Evolutionary conservation across 2,888 invertebrate species (phyloP).

Genomic region (Koerneria pararmatus): DNA sequence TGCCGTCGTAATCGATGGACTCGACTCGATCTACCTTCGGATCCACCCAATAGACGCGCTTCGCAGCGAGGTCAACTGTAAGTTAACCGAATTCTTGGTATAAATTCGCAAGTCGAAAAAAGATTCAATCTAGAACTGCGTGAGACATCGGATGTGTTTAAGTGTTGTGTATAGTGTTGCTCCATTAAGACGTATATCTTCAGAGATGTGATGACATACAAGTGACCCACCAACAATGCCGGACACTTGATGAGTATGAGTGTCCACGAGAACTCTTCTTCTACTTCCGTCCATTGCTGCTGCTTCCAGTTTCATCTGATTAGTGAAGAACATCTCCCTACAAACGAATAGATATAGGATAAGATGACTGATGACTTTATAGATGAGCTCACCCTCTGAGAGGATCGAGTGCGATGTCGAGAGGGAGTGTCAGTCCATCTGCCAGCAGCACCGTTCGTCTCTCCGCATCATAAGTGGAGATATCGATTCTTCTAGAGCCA

Average conservation of each 20-base stretch:
- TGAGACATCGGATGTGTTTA: too few species aligned
- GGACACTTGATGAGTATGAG: slow-evolving; percentile 87
- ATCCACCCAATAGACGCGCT: slow-evolving; percentile 92
- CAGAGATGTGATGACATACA: too few species aligned
- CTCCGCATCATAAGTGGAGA: slow-evolving; percentile 79
- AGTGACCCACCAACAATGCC: slow-evolving; percentile 71
- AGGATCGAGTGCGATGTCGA: slow-evolving; percentile 88
- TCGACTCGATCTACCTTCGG: slow-evolving; percentile 90
- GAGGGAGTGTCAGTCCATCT: slow-evolving; percentile 82
- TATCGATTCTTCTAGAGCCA: slow-evolving; percentile 74
- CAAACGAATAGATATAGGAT: slow-evolving; percentile 17
- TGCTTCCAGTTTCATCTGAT: slow-evolving; percentile 71
- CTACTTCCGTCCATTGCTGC: slow-evolving; percentile 92
- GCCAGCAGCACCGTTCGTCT: slow-evolving; percentile 86
- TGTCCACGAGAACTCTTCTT: slow-evolving; percentile 77
- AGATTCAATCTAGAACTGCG: too few species aligned
- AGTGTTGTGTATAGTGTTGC: background rate
- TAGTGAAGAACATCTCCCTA: slow-evolving; percentile 66
- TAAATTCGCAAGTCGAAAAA: too few species aligned
- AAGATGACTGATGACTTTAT: background rate
- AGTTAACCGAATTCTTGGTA: too few species aligned
- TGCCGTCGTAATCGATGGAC: slow-evolving; percentile 85
- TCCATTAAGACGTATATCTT: too few species aligned
- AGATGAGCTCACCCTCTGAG: slow-evolving; percentile 69
- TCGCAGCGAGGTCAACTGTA: slow-evolving; percentile 83